Percentiles rank a stretch among this genome's conserved stretches.
Evolutionary conservation across 2,113 vertebrate genomes (phyloP).

Genomic region (Psettodes erumei): DNA sequence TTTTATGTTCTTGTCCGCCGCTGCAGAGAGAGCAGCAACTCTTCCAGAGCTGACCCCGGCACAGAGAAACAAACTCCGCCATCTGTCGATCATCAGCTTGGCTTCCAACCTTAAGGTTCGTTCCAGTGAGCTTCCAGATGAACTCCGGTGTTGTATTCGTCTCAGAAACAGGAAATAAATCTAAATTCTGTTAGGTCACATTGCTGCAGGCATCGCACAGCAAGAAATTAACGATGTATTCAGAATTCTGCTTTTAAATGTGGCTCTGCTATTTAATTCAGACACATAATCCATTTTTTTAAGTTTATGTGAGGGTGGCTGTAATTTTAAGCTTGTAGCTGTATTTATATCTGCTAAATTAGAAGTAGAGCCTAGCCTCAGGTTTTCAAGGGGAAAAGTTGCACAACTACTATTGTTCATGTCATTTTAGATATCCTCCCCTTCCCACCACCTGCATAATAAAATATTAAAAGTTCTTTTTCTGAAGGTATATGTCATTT

Average conservation of each 20-base stretch:
- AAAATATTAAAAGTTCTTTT: constrained; percentile 44
- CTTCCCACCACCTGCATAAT: constrained; percentile 5
- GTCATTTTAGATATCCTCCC: constrained; percentile 16
- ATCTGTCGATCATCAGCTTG: constrained; percentile 95
- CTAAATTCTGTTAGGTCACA: background rate
- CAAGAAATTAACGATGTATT: constrained; percentile 38
- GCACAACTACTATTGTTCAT: background rate
- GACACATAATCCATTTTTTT: constrained; percentile 8
- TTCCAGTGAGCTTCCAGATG: constrained; percentile 20
- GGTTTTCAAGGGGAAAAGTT: constrained; percentile 17
- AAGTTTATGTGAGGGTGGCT: constrained; percentile 26
- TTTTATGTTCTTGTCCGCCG: constrained; percentile 10
- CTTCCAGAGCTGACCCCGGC: constrained; percentile 93
- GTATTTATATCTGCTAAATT: constrained; percentile 47
- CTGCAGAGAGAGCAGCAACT: constrained; percentile 84
- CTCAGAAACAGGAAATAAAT: constrained; percentile 11
- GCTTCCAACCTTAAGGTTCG: constrained; percentile 93
- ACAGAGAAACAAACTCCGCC: constrained; percentile 96
- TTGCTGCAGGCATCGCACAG: constrained; percentile 24
- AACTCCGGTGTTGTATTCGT: constrained; percentile 6
- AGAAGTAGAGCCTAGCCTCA: constrained; percentile 25
- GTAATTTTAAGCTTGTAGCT: constrained; percentile 34
- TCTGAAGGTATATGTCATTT: constrained; percentile 40
- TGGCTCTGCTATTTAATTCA: constrained; percentile 34
- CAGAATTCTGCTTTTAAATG: constrained; percentile 32